Evolutionary conservation across 2,888 invertebrate genomes (phyloP), one percentile per base, ranked within the genome.

Genomic region (Spisula subtruncata): DNA sequence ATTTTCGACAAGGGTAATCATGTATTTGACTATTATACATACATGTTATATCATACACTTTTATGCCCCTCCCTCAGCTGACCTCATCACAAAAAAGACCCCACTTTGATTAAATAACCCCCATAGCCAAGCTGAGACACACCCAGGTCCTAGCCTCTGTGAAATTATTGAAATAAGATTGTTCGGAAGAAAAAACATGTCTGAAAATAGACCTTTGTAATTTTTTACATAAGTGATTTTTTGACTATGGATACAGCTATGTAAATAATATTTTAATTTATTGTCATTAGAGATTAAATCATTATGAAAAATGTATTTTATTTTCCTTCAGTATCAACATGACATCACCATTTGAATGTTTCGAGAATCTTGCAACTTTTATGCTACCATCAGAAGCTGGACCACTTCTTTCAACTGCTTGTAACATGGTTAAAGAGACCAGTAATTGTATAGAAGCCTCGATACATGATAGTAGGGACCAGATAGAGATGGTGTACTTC

Each of bases 261-360:
- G n/a, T 41, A 41, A 5, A 41, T 2, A 41, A 41, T 41, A 1
- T 60, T 60, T 60, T 60, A 14, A 4, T 60, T 60, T 60, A 4
- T 60, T 20, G n/a, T n/a, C 18, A 6, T 60, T 54, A 5, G 8
- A 51, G 51, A 51, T 51, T 51, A 51, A 51, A 51, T n/a, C n/a
- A n/a, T n/a, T n/a, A n/a, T 60, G n/a, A 60, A 16, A 60, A 60
- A n/a, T 25, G 25, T 60, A 60, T 60, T 60, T 60, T 66, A 32
- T 75, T 75, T 16, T 75, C 32, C 35, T 75, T 75, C 16, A 32
- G 35, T 71, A 71, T 75, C 32, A 35, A 75, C 75, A 75, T 14
- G 1, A 75, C 75, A 35, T 32, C 75, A 2, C 35, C 75, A 18
- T 35, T 75, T 75, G 18, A 75, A 75, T 75, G 75, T 35, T 75